Conservation (phyloP, 2,797 vertebrate species). For the Macrochelys suwanniensis region DNA sequence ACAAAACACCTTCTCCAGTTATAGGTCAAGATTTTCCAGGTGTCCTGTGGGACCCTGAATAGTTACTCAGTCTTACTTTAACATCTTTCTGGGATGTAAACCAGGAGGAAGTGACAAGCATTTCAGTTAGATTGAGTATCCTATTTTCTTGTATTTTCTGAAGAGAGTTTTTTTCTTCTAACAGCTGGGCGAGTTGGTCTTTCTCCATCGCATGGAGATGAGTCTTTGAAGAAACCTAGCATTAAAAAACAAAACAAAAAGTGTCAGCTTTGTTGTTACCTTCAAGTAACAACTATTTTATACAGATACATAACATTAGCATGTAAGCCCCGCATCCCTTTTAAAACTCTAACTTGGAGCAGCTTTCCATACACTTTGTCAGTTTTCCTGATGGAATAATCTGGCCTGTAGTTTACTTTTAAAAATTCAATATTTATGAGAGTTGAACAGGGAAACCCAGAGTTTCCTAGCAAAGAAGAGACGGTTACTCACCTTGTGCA, state of each 20-base stretch:
- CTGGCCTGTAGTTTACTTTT: background rate
- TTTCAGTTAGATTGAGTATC: slow-evolving; percentile 90
- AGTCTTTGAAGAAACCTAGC: slow-evolving; percentile 89
- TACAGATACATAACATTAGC: background rate
- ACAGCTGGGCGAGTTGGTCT: slow-evolving; percentile 88
- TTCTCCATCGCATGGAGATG: slow-evolving; percentile 91
- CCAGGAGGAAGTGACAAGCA: slow-evolving; percentile 90
- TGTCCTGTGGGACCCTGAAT: background rate
- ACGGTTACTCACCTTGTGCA: no score
- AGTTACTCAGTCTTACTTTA: slow-evolving; percentile 68
- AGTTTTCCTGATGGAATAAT: background rate
- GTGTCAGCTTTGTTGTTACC: background rate
- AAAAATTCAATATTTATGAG: background rate
- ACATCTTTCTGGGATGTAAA: slow-evolving; percentile 64
- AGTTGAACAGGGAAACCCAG: background rate
- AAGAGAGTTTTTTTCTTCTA: slow-evolving; percentile 94
- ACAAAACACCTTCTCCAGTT: background rate
- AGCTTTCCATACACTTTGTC: background rate
- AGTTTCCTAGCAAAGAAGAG: background rate
- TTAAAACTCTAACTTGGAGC: background rate
- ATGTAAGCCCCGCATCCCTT: background rate
- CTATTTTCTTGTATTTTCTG: slow-evolving; percentile 92
- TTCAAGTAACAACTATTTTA: background rate
- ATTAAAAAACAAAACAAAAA: background rate
- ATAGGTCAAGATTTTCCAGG: background rate